A percentile compares a stretch with the other conserved stretches of the same genome.
Evolutionary conservation across 2,797 vertebrate species (phyloP).

Genomic region (Coendou prehensilis): DNA sequence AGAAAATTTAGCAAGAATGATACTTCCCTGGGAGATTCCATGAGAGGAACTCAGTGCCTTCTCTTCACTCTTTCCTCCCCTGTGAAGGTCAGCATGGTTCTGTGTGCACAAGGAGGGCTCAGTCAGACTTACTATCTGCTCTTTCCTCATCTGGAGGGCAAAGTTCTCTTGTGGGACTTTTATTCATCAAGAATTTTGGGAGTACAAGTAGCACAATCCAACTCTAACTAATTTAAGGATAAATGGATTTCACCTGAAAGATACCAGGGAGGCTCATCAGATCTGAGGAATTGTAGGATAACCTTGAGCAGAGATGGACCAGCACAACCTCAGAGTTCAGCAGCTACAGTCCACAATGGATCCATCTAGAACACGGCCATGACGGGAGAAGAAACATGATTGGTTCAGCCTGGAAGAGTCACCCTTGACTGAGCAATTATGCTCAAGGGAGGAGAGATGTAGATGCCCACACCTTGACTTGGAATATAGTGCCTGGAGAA

Average conservation of each 20-base stretch:
- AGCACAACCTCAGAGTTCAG: not conserved
- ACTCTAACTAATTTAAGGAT: not conserved
- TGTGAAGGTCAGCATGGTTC: not conserved
- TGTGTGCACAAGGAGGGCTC: not conserved
- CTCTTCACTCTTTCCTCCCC: not conserved
- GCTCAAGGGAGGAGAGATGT: not conserved
- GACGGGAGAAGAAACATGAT: not conserved
- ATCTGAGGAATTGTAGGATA: not conserved
- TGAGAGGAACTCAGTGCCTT: not conserved
- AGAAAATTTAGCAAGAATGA: not conserved
- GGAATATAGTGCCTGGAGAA: not conserved
- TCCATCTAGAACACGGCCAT: not conserved
- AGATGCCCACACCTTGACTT: not conserved
- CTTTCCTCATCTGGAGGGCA: not conserved
- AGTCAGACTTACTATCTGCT: not conserved
- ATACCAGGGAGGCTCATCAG: not conserved
- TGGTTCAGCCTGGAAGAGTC: not conserved
- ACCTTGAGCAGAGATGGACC: not conserved
- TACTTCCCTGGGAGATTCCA: not conserved
- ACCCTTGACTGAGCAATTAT: not conserved
- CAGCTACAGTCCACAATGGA: not conserved
- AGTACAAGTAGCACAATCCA: slow-evolving; percentile 18
- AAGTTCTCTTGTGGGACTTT: not conserved
- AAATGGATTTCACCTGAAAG: not conserved
- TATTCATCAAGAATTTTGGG: not conserved